Evolutionary conservation across 1,140 invertebrate species (phyloP), one percentile per base, ranked within the genome.

Genomic region (Eriocheir sinensis): DNA sequence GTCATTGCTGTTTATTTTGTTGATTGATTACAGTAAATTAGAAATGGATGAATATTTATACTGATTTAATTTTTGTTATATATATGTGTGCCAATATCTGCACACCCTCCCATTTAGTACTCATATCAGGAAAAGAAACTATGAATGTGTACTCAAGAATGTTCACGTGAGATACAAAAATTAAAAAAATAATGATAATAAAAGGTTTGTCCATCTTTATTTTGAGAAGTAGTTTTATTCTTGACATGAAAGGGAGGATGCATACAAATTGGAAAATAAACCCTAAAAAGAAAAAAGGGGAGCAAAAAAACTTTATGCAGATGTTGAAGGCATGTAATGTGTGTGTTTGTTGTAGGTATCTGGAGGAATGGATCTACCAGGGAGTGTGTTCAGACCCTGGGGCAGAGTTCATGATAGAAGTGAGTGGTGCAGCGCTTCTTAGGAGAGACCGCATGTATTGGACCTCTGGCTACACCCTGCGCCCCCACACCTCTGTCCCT

Each of bases 321-420:
- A n/a, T n/a, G n/a, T n/a, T n/a, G n/a, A 17, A 72, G 60, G 6
- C n/a, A 1, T 21, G 60, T 12, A n/a, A n/a, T 72, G 9, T 72
- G 60, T 72, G 21, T 72, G 60, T 72, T 32, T n/a, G 17, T 9
- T 86, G 60, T 83, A 95, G 94, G 32, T 95, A 95, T 40, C 48
- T 95, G 32, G 94, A 95, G 44, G 91, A 92, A 6, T 95, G 94
- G 94, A 80, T 95, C 44, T 95, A 92, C 80, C 81, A 92, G 15
- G 94, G 94, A 12, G 60, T 89, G 60, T 95, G 94, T 44, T 80
- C 38, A 27, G 94, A 95, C 44, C 94, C 94, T 34, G 94, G 91
- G 27, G 44, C 34, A 34, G 94, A 95, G 80, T 95, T 92, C 34
- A 95, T 95, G 94, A 88, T 95, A 21, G 88, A 93, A 21, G 85